Conservation (phyloP, 1,140 invertebrate species). For the Radopholus similis region DNA sequence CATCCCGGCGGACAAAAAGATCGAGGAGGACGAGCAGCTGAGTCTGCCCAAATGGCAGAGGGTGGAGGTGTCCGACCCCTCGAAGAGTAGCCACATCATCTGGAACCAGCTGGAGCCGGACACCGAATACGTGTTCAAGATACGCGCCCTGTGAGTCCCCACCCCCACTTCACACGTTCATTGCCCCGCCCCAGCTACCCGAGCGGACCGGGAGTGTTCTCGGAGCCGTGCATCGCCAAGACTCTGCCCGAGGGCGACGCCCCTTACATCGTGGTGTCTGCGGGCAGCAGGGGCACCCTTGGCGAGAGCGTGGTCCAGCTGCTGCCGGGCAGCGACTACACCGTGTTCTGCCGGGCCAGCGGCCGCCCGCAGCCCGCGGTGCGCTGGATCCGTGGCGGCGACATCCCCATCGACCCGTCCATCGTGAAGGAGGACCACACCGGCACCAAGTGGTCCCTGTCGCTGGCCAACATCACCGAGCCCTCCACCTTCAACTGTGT, state of each 20-base stretch:
- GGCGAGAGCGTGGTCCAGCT: conserved; percentile 50
- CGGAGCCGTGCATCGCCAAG: conserved; percentile 59
- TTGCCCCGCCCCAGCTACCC: conserved; percentile 26
- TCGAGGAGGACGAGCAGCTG: conserved; percentile 55
- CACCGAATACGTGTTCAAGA: conserved; percentile 60
- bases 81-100: conserved; percentile 36
- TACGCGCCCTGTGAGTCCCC: conserved; percentile 43
- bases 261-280: conserved; percentile 56
- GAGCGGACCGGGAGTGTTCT: conserved; percentile 57
- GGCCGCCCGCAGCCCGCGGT: conserved; percentile 51
- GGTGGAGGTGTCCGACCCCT: conserved; percentile 38
- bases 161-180: neutral
- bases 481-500: conserved; percentile 57
- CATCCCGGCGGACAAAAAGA: conserved; percentile 52
- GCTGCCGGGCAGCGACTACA: conserved; percentile 55
- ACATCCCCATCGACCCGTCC: conserved; percentile 57
- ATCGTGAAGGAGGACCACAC: conserved; percentile 38
- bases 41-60: conserved; percentile 50
- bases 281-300: conserved; percentile 52
- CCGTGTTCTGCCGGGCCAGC: conserved; percentile 56
- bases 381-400: conserved; percentile 56
- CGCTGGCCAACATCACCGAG: conserved; percentile 55
- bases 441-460: conserved; percentile 36
- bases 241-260: conserved; percentile 58
- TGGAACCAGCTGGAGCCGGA: conserved; percentile 50